Percentiles rank a stretch among this genome's conserved stretches.
Evolutionary conservation across 2,113 vertebrate species (phyloP).

Genomic region (Saimiri boliviensis): DNA sequence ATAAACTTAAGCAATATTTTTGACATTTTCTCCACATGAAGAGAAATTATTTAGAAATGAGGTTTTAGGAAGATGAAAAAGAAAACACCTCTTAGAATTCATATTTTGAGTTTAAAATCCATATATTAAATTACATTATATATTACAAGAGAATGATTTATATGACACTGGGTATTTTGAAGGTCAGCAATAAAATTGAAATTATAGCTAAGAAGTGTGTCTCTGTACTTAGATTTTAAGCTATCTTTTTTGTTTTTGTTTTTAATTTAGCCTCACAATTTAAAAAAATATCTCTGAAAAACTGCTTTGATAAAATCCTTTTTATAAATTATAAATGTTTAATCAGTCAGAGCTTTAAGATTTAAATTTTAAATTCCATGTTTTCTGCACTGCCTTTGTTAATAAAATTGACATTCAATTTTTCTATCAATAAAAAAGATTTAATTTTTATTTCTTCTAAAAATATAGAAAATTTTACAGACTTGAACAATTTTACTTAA

Average conservation of each 20-base stretch:
- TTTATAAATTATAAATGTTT: slow-evolving; percentile 62
- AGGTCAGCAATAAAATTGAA: slow-evolving; percentile 62
- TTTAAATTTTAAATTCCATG: slow-evolving; percentile 65
- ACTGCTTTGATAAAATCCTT: slow-evolving; percentile 45
- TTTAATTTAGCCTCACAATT: slow-evolving; percentile 71
- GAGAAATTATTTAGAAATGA: slow-evolving; percentile 75
- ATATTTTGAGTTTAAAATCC: slow-evolving; percentile 76
- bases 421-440: slow-evolving; percentile 7
- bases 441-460: slow-evolving; percentile 40
- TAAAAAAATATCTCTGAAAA: slow-evolving; percentile 44
- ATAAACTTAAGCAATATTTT: slow-evolving; percentile 70
- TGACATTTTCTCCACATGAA: slow-evolving; percentile 6
- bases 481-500: slow-evolving; percentile 62
- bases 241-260: slow-evolving; percentile 65
- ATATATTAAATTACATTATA: slow-evolving; percentile 61
- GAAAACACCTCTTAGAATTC: slow-evolving; percentile 56
- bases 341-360: slow-evolving; percentile 51
- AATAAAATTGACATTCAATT: slow-evolving; percentile 40
- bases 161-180: slow-evolving; percentile 2
- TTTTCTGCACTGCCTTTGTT: slow-evolving; percentile 67
- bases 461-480: not conserved
- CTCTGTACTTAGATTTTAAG: slow-evolving; percentile 69
- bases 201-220: slow-evolving; percentile 59
- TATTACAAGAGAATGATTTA: slow-evolving; percentile 63
- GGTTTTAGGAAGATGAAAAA: slow-evolving; percentile 63